These are phyloP conservation scores for Myripristis jacobus DNA, from an alignment of 2,797 vertebrate species.

Conservation along the genomic window DNA sequence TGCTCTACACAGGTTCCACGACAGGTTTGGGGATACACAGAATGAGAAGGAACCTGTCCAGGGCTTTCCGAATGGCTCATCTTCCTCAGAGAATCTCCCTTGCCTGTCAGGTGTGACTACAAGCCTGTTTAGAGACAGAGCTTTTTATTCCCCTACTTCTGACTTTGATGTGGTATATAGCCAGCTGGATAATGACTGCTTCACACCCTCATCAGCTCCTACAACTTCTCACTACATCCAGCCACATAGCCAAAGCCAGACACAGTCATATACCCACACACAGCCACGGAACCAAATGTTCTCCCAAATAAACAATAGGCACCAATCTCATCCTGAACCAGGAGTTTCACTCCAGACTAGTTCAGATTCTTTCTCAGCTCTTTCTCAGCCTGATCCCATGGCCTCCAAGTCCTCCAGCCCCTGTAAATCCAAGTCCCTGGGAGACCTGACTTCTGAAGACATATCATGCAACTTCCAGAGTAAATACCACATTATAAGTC, in stretches of 20 bases:
- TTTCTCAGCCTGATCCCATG: conserved; percentile 34
- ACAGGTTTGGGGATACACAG: conserved; percentile 42
- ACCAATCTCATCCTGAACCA: conserved; percentile 43
- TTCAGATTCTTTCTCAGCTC: conserved; percentile 46
- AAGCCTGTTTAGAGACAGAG: conserved; percentile 53
- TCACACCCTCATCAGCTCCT: conserved; percentile 44
- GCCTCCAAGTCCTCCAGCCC: conserved; percentile 76
- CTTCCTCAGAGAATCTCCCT: conserved; percentile 63
- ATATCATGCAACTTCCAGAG: conserved; percentile 98
- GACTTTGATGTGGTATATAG: conserved; percentile 64
- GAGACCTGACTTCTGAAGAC: conserved; percentile 97
- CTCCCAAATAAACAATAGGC: conserved; percentile 17
- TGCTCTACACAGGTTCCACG: conserved; percentile 36
- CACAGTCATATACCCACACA: conserved; percentile 41
- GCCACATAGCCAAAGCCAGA: conserved; percentile 46
- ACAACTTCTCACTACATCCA: conserved; percentile 52
- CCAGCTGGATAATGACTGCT: conserved; percentile 54
- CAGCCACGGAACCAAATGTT: conserved; percentile 44
- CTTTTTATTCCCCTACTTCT: conserved; percentile 58
- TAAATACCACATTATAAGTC: conserved; percentile 96
- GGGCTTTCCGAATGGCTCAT: conserved; percentile 66
- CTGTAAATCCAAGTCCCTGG: conserved; percentile 96
- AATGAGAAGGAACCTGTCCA: conserved; percentile 44
- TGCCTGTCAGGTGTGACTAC: conserved; percentile 40
- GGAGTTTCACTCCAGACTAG: conserved; percentile 44